phyloP scores from a whole-genome alignment of 1,140 invertebrate genomes.

The Amphibalanus amphitrite region DNA sequence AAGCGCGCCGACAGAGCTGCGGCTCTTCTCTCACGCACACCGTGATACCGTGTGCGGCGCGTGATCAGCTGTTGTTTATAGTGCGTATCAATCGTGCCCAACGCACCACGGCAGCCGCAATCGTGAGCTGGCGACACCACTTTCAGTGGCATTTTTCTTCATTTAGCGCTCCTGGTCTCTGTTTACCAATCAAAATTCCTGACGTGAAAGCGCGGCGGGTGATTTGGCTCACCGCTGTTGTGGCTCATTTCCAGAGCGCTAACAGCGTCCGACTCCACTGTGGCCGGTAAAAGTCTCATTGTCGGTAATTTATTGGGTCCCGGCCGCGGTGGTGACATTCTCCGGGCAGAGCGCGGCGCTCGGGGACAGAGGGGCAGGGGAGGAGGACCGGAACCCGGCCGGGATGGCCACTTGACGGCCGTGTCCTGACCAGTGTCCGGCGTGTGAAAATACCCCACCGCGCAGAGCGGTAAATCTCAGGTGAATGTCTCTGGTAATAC shows the following conservation, averaged over 20 bases:
- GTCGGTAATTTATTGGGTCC: not conserved
- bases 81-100: no score
- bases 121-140: no score
- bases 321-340: not conserved
- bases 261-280: not conserved
- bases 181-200: not conserved
- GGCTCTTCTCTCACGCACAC: no score
- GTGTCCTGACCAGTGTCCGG: not conserved
- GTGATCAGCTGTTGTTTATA: no score
- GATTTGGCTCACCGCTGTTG: not conserved
- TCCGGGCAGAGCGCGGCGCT: not conserved
- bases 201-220: not conserved
- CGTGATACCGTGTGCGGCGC: no score
- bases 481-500: not conserved
- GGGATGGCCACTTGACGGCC: no score
- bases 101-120: no score
- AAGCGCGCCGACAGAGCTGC: no score
- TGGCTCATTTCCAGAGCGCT: not conserved
- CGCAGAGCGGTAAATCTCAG: not conserved
- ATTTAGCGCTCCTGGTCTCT: no score
- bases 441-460: not conserved
- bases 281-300: not conserved
- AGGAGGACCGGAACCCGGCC: not conserved
- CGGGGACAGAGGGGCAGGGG: not conserved
- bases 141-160: no score